Conservation (phyloP, 2,113 vertebrate genomes). For the Chlamydotis undulata region DNA sequence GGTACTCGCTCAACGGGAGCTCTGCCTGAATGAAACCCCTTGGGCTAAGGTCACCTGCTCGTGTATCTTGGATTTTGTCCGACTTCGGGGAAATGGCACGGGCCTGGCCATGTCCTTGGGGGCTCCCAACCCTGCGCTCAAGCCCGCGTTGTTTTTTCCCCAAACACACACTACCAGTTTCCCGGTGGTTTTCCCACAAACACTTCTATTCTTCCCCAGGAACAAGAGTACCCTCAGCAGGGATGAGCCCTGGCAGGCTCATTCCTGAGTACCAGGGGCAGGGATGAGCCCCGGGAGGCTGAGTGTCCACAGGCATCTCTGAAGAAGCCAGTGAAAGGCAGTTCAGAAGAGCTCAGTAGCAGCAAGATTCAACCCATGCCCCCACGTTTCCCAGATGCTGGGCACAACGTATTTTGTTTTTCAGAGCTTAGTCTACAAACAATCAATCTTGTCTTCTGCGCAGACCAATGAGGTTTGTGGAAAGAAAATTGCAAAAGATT, state of each 20-base stretch:
- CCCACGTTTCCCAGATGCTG: neutral
- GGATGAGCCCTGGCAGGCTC: neutral
- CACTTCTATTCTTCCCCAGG: neutral
- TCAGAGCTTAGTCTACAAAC: neutral
- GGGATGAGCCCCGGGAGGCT: neutral
- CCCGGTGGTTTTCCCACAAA: neutral
- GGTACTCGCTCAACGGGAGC: rapidly evolving
- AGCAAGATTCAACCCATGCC: neutral
- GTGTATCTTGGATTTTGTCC: neutral
- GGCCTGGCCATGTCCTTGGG: neutral
- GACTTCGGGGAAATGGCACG: neutral
- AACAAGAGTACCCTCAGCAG: neutral
- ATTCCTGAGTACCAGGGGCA: neutral
- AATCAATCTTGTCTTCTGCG: neutral
- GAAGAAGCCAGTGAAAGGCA: neutral
- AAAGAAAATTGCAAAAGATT: constrained; percentile 56
- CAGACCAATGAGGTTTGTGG: neutral
- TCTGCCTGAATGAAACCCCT: neutral
- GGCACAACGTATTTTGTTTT: neutral
- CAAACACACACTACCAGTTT: neutral
- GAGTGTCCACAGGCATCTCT: neutral
- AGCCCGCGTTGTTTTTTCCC: rapidly evolving
- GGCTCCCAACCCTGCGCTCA: neutral
- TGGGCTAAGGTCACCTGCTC: neutral
- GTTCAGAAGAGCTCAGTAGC: neutral